These are phyloP conservation scores for Apostichopus californicus DNA, from an alignment of 35 echinoderm and acorn worm genomes.

Conservation along the genomic window DNA sequence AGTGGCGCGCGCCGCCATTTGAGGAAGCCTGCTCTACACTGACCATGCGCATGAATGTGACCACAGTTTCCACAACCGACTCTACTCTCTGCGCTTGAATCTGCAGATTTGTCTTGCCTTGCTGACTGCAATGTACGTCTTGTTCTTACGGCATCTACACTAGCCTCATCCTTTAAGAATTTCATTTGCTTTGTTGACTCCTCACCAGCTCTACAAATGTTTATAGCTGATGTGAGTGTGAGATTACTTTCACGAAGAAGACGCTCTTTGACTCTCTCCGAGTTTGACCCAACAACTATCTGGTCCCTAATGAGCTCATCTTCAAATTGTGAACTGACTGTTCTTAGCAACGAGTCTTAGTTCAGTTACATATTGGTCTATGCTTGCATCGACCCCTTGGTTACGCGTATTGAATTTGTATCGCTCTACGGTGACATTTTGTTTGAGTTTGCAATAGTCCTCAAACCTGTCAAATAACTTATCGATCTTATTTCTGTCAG, in stretches of 20 bases:
- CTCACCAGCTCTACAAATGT: conserved; percentile 17
- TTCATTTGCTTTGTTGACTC: conserved; percentile 32
- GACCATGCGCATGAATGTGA: conserved; percentile 5
- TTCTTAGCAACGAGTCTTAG: conserved; percentile 38
- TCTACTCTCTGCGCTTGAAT: background rate
- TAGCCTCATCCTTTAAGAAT: conserved; percentile 26
- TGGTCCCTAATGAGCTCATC: conserved; percentile 32
- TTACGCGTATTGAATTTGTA: conserved; percentile 43
- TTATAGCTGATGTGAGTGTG: background rate
- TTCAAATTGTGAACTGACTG: background rate
- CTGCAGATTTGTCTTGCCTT: background rate
- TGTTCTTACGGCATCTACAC: conserved; percentile 14
- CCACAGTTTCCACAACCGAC: conserved; percentile 40
- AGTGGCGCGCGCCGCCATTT: no score
- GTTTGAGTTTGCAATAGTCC: conserved; percentile 43
- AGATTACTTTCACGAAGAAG: background rate
- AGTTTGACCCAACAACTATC: background rate
- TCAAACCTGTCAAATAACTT: conserved; percentile 34
- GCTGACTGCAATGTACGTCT: background rate
- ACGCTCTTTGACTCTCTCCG: conserved; percentile 6
- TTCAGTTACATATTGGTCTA: conserved; percentile 55
- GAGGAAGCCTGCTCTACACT: conserved; percentile 58
- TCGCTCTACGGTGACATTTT: conserved; percentile 50
- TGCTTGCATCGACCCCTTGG: conserved; percentile 38
- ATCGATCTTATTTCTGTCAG: background rate